Evolutionary conservation across 1,140 invertebrate species (phyloP), one percentile per base, ranked within the genome.

Genomic region (Platyscapa corneri): DNA sequence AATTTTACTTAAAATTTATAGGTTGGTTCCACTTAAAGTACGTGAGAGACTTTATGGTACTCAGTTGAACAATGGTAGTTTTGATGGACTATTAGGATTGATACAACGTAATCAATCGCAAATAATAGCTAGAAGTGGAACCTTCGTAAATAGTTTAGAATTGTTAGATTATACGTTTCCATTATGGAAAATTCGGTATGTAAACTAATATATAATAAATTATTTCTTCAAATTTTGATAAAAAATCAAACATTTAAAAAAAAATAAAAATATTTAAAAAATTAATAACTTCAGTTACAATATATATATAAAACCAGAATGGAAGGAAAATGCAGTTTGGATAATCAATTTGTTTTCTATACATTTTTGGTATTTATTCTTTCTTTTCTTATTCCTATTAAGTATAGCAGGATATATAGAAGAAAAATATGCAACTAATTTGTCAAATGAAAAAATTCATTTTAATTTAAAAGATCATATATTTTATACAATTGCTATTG

Each of bases 381-480:
- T 90, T 0, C 23, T 85, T 0, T 3, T 88, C 0, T 86, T 90
- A 23, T 12, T 88, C 2, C 42, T 87, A 0, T 32, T 91, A 20
- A 88, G 89, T 46, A 32, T 87, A 0, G 37, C 87, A 16, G 88
- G 89, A 1, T 90, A 88, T 53, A 53, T 86, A 14, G 84, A 85
- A 8, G 87, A 89, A 60, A 88, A 85, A 87, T 67, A 85, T 37
- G 6, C 70, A 8, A 74, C 23, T 27, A 65, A 75, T 23, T 65
- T 37, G 1, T 78, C 65, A 8, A 53, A 42, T 2, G 53, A 80
- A 30, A 87, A 74, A 34, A 72, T 42, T 65, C 6, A 39, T n/a
- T 89, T 60, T n/a, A 86, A 42, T 79, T 60, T 90, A 20, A 77
- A 83, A 60, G 90, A 91, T 87, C 88, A 91, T 76, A 53, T 90